Conservation (phyloP, 2,113 vertebrate species). For the Macrotis lagotis region DNA sequence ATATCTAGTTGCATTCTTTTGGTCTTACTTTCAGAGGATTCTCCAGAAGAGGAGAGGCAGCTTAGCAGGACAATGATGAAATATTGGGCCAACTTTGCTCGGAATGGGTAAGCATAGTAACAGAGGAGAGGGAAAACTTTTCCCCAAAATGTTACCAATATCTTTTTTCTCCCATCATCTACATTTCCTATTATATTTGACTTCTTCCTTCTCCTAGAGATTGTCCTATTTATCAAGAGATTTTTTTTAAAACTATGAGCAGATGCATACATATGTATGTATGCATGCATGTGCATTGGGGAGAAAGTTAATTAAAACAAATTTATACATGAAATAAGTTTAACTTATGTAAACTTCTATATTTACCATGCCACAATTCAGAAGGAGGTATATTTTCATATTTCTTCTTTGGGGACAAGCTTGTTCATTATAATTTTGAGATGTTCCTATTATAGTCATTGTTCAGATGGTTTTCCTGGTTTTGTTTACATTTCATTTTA, state of each 20-base stretch:
- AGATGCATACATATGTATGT: not conserved
- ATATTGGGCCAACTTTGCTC: not conserved
- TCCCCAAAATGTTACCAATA: not conserved
- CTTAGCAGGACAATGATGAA: not conserved
- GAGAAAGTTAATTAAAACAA: not conserved
- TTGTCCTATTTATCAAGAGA: not conserved
- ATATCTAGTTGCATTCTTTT: not conserved
- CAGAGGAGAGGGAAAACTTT: not conserved
- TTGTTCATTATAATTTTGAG: not conserved
- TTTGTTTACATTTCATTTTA: not conserved
- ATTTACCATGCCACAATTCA: not conserved
- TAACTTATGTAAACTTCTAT: not conserved
- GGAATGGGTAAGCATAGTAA: not conserved
- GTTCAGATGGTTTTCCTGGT: not conserved
- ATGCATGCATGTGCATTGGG: no score
- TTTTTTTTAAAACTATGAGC: not conserved
- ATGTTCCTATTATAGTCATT: not conserved
- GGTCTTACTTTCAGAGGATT: not conserved
- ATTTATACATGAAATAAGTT: not conserved
- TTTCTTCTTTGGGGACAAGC: not conserved
- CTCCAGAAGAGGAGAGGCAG: not conserved
- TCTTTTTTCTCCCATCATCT: not conserved
- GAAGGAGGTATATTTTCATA: not conserved
- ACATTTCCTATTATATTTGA: not conserved
- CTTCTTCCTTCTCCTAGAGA: not conserved